Percentiles rank a stretch among this genome's conserved stretches.
phyloP scores from a whole-genome alignment of 1,140 invertebrate species.

The Druon quercuslanigerum region DNA sequence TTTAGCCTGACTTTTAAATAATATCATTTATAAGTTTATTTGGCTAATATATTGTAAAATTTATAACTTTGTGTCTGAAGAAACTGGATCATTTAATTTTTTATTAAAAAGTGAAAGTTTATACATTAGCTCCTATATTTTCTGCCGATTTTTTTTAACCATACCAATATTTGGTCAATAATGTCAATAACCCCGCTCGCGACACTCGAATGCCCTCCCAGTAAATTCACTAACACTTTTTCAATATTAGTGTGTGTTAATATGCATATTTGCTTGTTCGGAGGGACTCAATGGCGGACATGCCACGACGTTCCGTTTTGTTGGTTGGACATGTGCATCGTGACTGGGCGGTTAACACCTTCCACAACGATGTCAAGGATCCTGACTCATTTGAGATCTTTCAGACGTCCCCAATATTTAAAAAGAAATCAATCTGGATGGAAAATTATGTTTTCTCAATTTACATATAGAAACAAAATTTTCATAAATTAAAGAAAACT shows the following conservation, averaged over 20 bases:
- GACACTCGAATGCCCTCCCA: conserved; percentile 8
- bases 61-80: too few relatives aligned
- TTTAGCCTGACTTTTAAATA: too few relatives aligned
- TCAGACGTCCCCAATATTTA: neutral
- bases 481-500: too few relatives aligned
- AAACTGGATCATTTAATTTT: too few relatives aligned
- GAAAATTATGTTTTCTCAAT: too few relatives aligned
- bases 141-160: conserved; percentile 1
- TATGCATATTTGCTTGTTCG: conserved; percentile 33
- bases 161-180: conserved; percentile 53
- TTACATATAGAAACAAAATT: too few relatives aligned
- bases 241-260: neutral
- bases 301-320: conserved; percentile 55
- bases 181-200: conserved; percentile 49
- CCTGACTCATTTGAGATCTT: conserved; percentile 56
- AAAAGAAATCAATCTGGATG: conserved; percentile 19
- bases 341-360: conserved; percentile 68
- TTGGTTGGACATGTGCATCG: conserved; percentile 64
- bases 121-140: too few relatives aligned
- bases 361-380: conserved; percentile 37
- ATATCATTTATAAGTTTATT: too few relatives aligned
- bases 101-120: too few relatives aligned
- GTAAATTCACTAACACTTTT: conserved; percentile 22
- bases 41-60: too few relatives aligned
- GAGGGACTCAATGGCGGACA: conserved; percentile 41